Base-by-base conservation (phyloP, 2,888 invertebrate species). In the Oscheius sp. region DNA sequence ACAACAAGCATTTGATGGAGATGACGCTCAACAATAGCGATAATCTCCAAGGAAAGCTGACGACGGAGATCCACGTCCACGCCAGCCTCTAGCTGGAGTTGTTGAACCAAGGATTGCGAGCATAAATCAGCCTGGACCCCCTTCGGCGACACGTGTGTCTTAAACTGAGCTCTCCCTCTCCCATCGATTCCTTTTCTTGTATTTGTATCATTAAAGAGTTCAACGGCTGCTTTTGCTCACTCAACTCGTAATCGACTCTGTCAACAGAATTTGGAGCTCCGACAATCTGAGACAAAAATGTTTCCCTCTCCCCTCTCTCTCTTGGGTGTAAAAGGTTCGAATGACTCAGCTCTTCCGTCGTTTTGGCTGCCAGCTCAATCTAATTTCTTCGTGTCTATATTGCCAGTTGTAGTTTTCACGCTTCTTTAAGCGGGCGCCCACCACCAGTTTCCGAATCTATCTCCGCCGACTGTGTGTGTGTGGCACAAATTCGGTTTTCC, bases 61-160 rank as follows among this genome's bases (percentile, higher is more conserved):
- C 64, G n/a, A 64, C 46, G 10, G 46, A 46, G 27, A 64, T 64
- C 34, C 64, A 64, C 48, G 34, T 61, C 37, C 61, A 61, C 27
- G 37, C 61, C n/a, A 17, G 17, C 15, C 15, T 55, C 34, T 55
- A 34, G 34, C 31, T 23, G 20, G 20, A 42, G 42, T 6, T 4
- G n/a, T 42, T n/a, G n/a, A n/a, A n/a, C n/a, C n/a, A n/a, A n/a
- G 8, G n/a, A 8, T 17, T 48, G 12, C 10, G 34, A 17, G 17
- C 33, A 55, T 55, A 55, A 55, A 55, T 55, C 55, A 55, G 55
- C 20, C 48, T 17, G 55, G 55, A n/a, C 20, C 17, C 37, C 55
- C 55, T 37, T 33, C 34, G 20, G 20, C 55, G 55, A 55, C 55
- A 55, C 55, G 55, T 55, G n/a, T n/a, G 55, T 55, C 55, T 55